Conservation (phyloP, 2,888 invertebrate species). For the Athalia cordata region DNA sequence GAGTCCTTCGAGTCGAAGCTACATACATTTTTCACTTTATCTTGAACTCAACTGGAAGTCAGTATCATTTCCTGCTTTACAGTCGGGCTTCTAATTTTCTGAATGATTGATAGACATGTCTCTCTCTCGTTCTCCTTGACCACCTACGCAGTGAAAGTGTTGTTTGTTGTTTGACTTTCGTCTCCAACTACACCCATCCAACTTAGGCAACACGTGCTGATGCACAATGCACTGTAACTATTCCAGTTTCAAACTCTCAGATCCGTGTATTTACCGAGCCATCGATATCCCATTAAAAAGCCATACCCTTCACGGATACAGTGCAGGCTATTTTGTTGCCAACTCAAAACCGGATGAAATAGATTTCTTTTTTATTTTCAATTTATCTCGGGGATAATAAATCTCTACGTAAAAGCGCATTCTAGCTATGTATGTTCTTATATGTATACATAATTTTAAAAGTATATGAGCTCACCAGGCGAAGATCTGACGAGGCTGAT, state of each 20-base stretch:
- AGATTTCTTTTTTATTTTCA: too few species aligned
- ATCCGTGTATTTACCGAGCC: constrained; percentile 19
- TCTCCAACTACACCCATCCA: background rate
- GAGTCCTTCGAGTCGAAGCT: background rate
- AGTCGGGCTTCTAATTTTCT: background rate
- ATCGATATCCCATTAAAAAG: constrained; percentile 31
- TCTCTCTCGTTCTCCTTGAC: constrained; percentile 18
- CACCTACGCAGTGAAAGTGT: constrained; percentile 41
- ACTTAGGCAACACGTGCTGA: background rate
- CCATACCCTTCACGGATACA: constrained; percentile 38
- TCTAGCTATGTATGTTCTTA: too few species aligned
- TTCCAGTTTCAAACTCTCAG: background rate
- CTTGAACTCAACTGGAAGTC: background rate
- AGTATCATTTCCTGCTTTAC: too few species aligned
- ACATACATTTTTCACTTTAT: background rate
- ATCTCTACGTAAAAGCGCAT: background rate
- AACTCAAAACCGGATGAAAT: background rate
- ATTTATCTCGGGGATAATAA: constrained; percentile 1
- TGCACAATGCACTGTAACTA: background rate
- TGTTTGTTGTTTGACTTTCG: constrained; percentile 44
- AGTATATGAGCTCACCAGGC: too few species aligned
- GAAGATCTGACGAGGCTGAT: constrained; percentile 1
- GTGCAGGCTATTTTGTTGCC: constrained; percentile 3
- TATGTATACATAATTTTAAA: too few species aligned
- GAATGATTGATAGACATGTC: background rate